A percentile compares a stretch with the other conserved stretches of the same genome.
Evolutionary conservation across 1,140 invertebrate species (phyloP).

Genomic region (Rhizoglyphus robini): DNA sequence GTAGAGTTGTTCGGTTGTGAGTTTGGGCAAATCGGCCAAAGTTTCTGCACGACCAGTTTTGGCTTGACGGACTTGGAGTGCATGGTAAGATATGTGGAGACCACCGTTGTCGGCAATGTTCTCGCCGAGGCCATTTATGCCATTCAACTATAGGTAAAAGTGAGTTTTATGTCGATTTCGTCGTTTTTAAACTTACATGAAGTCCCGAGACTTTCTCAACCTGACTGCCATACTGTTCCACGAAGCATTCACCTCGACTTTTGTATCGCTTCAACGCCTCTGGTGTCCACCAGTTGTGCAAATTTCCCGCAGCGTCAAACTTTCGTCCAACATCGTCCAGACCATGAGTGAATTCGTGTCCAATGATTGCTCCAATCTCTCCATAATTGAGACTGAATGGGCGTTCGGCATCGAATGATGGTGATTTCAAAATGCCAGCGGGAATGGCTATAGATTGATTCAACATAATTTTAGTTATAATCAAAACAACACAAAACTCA

Average conservation of each 20-base stretch:
- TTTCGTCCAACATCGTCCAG: slow-evolving; percentile 21
- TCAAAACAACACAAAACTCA: background rate
- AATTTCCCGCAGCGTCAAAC: slow-evolving; percentile 23
- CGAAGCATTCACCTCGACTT: slow-evolving; percentile 20
- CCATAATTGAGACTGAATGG: slow-evolving; percentile 35
- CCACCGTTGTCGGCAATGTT: slow-evolving; percentile 38
- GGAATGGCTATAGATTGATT: slow-evolving; percentile 27
- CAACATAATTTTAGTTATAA: background rate
- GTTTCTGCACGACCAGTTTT: slow-evolving; percentile 2
- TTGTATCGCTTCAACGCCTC: slow-evolving; percentile 17
- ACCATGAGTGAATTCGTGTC: slow-evolving; percentile 35
- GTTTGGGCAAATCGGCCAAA: slow-evolving; percentile 18
- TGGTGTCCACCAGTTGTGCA: slow-evolving; percentile 24
- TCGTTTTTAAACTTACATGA: background rate
- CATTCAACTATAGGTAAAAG: slow-evolving; percentile 28
- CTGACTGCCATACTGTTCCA: slow-evolving; percentile 20
- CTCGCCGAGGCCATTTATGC: slow-evolving; percentile 17
- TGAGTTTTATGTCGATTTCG: background rate
- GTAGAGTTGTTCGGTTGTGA: slow-evolving; percentile 23
- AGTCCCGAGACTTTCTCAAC: background rate
- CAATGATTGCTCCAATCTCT: slow-evolving; percentile 32
- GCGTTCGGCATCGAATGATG: slow-evolving; percentile 33
- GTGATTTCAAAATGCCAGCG: slow-evolving; percentile 34
- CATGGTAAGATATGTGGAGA: slow-evolving; percentile 41
- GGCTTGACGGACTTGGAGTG: slow-evolving; percentile 18